Conservation (phyloP, 2,113 vertebrate genomes). For the Danio rerio region DNA sequence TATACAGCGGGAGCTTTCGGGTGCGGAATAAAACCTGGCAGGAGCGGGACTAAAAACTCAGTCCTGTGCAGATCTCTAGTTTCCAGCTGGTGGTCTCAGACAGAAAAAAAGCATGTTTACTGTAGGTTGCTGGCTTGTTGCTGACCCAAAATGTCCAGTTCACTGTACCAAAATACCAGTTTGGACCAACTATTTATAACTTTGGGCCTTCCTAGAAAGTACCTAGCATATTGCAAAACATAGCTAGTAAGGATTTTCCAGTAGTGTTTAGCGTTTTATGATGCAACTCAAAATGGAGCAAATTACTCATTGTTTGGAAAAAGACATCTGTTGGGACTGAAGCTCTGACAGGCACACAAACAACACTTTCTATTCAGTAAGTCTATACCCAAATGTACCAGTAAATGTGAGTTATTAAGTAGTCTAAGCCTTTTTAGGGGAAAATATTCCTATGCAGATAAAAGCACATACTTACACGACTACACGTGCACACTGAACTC, state of each 20-base stretch:
- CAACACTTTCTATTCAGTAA: background rate
- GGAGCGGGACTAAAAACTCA: too few species aligned
- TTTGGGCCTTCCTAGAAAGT: background rate
- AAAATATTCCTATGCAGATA: background rate
- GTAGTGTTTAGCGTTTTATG: background rate
- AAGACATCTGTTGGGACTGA: background rate
- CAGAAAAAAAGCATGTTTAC: background rate
- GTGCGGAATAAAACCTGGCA: too few species aligned
- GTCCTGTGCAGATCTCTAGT: too few species aligned
- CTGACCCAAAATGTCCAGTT: too few species aligned
- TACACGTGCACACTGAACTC: conserved; percentile 84
- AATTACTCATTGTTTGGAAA: conserved; percentile 3
- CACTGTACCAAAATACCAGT: background rate
- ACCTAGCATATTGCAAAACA: background rate
- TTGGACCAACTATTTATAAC: background rate
- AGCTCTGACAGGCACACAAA: background rate
- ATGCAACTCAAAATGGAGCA: background rate
- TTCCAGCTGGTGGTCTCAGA: background rate
- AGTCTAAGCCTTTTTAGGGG: too few species aligned
- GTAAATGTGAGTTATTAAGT: background rate
- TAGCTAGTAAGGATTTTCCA: background rate
- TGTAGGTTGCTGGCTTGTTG: background rate
- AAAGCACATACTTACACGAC: conserved; percentile 79
- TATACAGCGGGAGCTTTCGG: too few species aligned
- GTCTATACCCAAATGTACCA: background rate